Conservation (phyloP, 2,113 vertebrate species). For the Puntigrus tetrazona region DNA sequence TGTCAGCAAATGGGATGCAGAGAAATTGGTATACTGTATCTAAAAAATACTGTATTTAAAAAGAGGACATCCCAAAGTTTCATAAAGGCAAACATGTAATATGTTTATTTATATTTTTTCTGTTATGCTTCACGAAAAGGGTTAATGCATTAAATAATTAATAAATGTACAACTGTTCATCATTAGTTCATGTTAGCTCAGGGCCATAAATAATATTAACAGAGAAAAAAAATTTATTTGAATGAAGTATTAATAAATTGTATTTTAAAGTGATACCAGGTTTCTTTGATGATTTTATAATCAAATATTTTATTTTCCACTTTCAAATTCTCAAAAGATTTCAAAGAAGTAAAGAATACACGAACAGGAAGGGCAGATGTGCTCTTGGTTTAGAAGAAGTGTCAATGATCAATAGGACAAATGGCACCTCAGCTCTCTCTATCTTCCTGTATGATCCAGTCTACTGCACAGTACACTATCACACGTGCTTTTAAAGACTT, state of each 20-base stretch:
- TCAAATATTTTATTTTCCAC: background rate
- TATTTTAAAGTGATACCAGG: background rate
- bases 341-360: background rate
- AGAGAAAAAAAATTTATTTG: background rate
- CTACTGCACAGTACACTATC: background rate
- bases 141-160: background rate
- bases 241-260: background rate
- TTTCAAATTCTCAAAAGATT: background rate
- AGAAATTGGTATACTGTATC: background rate
- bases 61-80: background rate
- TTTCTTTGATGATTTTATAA: background rate
- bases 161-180: background rate
- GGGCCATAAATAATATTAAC: background rate
- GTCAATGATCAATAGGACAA: background rate
- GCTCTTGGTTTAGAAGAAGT: background rate
- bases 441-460: background rate
- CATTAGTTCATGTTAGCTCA: background rate
- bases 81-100: background rate
- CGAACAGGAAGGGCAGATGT: background rate
- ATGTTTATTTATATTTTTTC: background rate
- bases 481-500: constrained; percentile 3
- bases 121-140: background rate
- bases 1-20: background rate
- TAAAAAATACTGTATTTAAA: no score
- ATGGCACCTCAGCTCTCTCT: background rate